phyloP scores from a whole-genome alignment of 2,888 invertebrate genomes.

The Drosophila kuntzei region DNA sequence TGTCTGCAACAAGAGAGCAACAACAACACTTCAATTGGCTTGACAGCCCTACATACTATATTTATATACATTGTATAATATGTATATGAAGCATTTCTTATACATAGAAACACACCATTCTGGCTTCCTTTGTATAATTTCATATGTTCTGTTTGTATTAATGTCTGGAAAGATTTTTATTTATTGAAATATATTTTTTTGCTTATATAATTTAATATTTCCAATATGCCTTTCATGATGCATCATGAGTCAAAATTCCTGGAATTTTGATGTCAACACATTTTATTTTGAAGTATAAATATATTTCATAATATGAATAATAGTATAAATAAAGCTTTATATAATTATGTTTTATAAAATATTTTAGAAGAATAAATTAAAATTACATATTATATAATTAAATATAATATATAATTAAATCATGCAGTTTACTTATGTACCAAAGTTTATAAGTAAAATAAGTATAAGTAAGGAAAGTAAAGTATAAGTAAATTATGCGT shows the following conservation, averaged over 20 bases:
- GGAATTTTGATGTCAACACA: neutral
- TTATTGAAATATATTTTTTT: neutral
- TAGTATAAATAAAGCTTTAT: too few species aligned
- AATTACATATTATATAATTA: too few species aligned
- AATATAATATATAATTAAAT: too few species aligned
- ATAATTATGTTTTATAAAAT: too few species aligned
- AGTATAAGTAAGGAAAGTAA: too few species aligned
- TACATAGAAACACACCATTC: conserved; percentile 17
- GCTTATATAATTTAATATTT: neutral
- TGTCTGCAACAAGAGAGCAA: conserved; percentile 56
- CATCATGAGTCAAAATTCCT: neutral
- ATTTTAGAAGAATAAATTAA: too few species aligned
- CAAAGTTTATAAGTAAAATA: too few species aligned
- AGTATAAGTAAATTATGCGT: too few species aligned
- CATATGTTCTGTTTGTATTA: conserved; percentile 16
- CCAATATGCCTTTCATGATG: conserved; percentile 1
- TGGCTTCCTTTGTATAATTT: conserved; percentile 13
- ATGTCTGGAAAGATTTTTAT: conserved; percentile 25
- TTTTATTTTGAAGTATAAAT: neutral
- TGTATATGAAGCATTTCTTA: conserved; percentile 11
- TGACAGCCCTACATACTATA: conserved; percentile 6
- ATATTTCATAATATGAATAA: neutral
- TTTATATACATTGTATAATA: neutral
- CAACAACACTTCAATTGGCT: conserved; percentile 26
- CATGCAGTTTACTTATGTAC: too few species aligned